Evolutionary conservation across 1,140 invertebrate genomes (phyloP), one percentile per base, ranked within the genome.

Genomic region (Bombus impatiens): DNA sequence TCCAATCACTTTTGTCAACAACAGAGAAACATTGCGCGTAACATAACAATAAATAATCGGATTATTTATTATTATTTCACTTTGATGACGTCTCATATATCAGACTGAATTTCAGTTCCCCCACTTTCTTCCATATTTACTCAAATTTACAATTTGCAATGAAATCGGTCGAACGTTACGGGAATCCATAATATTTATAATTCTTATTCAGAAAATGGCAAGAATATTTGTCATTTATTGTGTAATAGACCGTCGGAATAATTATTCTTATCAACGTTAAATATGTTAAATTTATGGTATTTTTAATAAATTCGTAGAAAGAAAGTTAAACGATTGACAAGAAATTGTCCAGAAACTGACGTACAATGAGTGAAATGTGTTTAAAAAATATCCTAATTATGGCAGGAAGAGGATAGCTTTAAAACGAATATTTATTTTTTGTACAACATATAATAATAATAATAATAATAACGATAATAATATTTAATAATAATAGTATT

Each of bases 21-120:
- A 1, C 18, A 35, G 72, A 18, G 25, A 35, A 67, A 78, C 40
- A 67, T 12, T 15, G n/a, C n/a, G n/a, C 40, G 37, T 25, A 22
- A 37, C 35, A 9, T 3, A 40, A 70, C 68, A 10, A 37, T 40
- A 42, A 67, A 47, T 42, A 35, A 68, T 44, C 78, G 9, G 4
- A 12, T 79, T 79, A 47, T 79, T 68, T 79, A 68, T 68, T 79
- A 62, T 79, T 68, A 68, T 47, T 79, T 47, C 40, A 47, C 6
- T n/a, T 25, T n/a, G 42, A 10, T 35, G 44, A 35, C 44, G 25
- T 32, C 44, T 18, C 42, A 53, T 22, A n/a, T 12, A 71, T 42
- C 37, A 42, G 3, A 6, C 3, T 71, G 25, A 28, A 15, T 42
- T 42, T 37, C 10, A 28, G 6, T 70, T 70, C 18, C 18, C 47